Base-by-base conservation (phyloP, 2,888 invertebrate genomes). In the Parnassius smintheus region DNA sequence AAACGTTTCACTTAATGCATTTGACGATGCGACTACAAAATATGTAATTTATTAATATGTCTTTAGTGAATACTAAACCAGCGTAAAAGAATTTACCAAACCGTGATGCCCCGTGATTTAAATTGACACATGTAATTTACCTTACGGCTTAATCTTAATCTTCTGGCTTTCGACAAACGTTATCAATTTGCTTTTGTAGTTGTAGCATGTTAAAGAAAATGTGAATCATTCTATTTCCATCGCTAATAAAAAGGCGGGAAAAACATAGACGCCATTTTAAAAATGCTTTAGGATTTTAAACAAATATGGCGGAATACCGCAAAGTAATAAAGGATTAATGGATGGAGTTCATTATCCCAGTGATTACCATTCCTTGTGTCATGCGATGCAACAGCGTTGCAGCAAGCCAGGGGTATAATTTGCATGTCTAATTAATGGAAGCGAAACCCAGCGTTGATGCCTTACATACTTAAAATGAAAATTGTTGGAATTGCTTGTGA, bases 381-480 rank as follows among this genome's bases (percentile, higher is more conserved):
- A 52, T 48, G 53, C 51, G 54, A 2, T 22, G 54, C 41, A 49
- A 41, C 13, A 57, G 61, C 45, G 8, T 46, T 56, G 52, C 61
- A 52, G 57, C 53, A 48, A 57, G 25, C 13, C 42, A 48, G 48
- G 57, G 49, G 42, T 52, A 49, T 25, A 62, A 62, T 57, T 62
- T 62, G 62, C 62, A 62, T 62, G 62, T 57, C 62, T 58, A 62
- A 62, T 62, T 61, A 61, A 53, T 45, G 48, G 53, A 62, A 62
- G 57, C 45, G 18, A 57, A 13, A 49, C 51, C 25, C 61, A 51
- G 11, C 52, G 53, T 48, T 48, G 42, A 22, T 22, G 42, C n/a
- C 22, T 48, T 1, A 53, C 56, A 61, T 49, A 62, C 53, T 62
- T 35, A 7, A 7, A 35, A 35, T 35, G 4, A 53, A 62, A 62